These are phyloP conservation scores for Nymphalis io DNA, from an alignment of 1,140 invertebrate genomes.

Conservation along the genomic window DNA sequence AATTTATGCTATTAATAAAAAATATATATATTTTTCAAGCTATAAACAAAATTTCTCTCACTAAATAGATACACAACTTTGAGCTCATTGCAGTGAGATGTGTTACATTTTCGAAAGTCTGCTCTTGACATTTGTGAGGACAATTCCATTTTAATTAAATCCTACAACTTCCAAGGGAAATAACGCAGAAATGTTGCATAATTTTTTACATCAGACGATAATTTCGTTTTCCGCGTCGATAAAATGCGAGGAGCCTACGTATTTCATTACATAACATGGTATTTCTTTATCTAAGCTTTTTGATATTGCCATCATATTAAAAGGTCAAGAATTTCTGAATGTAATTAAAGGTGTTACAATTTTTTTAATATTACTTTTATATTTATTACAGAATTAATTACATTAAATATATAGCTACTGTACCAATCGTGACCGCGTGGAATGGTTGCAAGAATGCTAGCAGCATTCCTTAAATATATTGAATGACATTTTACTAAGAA, in stretches of 20 bases:
- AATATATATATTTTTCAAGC: too few relatives aligned
- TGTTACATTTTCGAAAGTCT: conserved; percentile 1
- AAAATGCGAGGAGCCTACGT: neutral
- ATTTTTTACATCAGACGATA: conserved; percentile 29
- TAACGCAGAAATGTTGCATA: conserved; percentile 31
- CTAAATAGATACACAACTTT: neutral
- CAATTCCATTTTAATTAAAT: conserved; percentile 34
- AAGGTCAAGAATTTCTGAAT: too few relatives aligned
- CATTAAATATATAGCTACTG: too few relatives aligned
- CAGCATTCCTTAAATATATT: neutral
- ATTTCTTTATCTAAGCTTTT: neutral
- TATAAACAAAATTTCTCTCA: too few relatives aligned
- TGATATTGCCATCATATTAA: neutral
- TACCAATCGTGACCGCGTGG: too few relatives aligned
- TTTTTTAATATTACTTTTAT: too few relatives aligned
- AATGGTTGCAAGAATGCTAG: too few relatives aligned
- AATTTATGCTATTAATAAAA: too few relatives aligned
- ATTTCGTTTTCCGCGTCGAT: conserved; percentile 13
- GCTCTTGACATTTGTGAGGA: conserved; percentile 1
- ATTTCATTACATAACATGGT: conserved; percentile 6
- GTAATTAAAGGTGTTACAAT: too few relatives aligned
- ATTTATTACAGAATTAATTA: too few relatives aligned
- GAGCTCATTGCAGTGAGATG: neutral
- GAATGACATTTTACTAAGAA: too few relatives aligned
- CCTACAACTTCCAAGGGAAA: conserved; percentile 33